These are phyloP conservation scores for Calosoma granatense DNA, from an alignment of 1,140 invertebrate species.

Conservation along the genomic window DNA sequence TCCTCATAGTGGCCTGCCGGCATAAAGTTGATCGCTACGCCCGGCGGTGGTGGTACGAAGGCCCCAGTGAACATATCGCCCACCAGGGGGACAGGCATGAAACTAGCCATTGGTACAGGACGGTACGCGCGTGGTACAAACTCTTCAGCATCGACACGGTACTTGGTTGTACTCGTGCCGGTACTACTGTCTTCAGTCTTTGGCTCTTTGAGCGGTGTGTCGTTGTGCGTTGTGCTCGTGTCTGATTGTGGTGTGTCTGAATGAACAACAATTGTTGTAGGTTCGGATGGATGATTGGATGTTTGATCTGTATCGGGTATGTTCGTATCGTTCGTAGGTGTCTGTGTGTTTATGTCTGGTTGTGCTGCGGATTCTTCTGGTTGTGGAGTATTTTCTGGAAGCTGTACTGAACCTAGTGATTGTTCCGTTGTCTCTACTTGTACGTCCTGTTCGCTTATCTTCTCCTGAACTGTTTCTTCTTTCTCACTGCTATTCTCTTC, in stretches of 20 bases:
- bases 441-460: not conserved
- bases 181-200: slow-evolving; percentile 14
- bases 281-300: no score
- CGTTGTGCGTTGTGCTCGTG: slow-evolving; percentile 1
- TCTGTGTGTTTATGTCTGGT: not conserved
- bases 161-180: not conserved
- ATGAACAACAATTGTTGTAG: no score
- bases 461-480: not conserved
- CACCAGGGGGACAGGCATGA: slow-evolving; percentile 20
- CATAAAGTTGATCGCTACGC: slow-evolving; percentile 25
- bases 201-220: slow-evolving; percentile 10
- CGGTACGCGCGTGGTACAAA: slow-evolving; percentile 28
- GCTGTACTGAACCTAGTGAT: no score
- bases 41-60: slow-evolving; percentile 20
- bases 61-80: slow-evolving; percentile 25
- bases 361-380: no score
- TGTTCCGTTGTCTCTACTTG: not conserved
- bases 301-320: not conserved
- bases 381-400: no score
- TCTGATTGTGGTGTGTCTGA: no score
- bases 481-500: slow-evolving; percentile 7
- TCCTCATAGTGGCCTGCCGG: not conserved
- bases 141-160: slow-evolving; percentile 28
- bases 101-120: slow-evolving; percentile 14
- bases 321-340: not conserved